Percentiles rank a stretch among this genome's conserved stretches.
Conservation (phyloP, 1,140 invertebrate species). For the Apis mellifera region DNA sequence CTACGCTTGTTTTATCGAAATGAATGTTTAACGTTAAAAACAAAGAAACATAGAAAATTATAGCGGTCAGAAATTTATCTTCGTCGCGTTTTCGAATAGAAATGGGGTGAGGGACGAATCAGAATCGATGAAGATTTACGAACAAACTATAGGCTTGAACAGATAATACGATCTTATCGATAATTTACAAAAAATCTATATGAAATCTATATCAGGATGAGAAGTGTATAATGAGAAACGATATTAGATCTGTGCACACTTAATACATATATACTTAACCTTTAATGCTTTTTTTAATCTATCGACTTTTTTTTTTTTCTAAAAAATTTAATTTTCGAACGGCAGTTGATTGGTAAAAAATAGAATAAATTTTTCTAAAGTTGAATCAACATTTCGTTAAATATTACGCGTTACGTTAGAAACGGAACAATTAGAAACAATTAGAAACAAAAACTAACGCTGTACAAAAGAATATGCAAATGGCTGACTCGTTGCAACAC, state of each 20-base stretch:
- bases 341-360: neutral
- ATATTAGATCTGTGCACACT: neutral
- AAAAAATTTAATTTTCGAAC: no score
- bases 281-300: neutral
- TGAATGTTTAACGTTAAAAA: neutral
- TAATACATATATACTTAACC: no score
- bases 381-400: neutral
- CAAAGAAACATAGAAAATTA: neutral
- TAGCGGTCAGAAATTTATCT: slow-evolving; percentile 17
- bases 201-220: neutral
- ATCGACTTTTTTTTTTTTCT: neutral
- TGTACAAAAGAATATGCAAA: neutral
- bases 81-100: neutral
- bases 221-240: neutral
- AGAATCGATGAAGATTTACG: slow-evolving; percentile 70
- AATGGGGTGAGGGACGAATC: slow-evolving; percentile 2
- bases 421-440: neutral
- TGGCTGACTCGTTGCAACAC: slow-evolving; percentile 3
- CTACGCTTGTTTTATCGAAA: neutral
- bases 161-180: slow-evolving; percentile 23
- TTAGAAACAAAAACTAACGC: neutral
- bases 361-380: no score
- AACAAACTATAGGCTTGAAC: slow-evolving; percentile 56
- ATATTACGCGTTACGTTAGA: neutral
- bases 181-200: slow-evolving; percentile 27